Percentiles rank a stretch among this genome's conserved stretches.
phyloP scores from a whole-genome alignment of 2,888 invertebrate genomes.

The Gonocerus acuteangulatus region DNA sequence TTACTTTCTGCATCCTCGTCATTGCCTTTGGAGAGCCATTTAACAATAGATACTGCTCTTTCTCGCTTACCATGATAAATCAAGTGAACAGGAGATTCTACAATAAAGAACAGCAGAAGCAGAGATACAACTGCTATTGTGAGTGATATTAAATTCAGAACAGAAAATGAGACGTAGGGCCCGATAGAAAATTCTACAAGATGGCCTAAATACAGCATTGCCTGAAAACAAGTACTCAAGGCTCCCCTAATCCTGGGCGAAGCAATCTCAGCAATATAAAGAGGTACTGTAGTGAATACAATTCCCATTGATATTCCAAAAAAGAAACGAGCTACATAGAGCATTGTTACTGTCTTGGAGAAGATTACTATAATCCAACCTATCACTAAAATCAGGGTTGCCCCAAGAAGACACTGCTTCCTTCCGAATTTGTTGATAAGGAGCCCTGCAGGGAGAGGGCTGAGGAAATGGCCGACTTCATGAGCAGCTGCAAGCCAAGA shows the following conservation, averaged over 20 bases:
- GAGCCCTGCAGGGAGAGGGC: constrained; percentile 35
- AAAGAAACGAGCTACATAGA: constrained; percentile 33
- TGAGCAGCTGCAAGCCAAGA: constrained; percentile 35
- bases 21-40: constrained; percentile 16
- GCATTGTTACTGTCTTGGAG: constrained; percentile 17
- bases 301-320: constrained; percentile 37
- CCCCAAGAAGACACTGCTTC: constrained; percentile 26
- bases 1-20: constrained; percentile 15
- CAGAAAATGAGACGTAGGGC: constrained; percentile 33
- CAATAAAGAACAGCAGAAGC: constrained; percentile 31
- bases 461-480: constrained; percentile 36
- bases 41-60: constrained; percentile 24
- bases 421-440: constrained; percentile 29
- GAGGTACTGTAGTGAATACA: constrained; percentile 34
- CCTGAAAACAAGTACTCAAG: constrained; percentile 33
- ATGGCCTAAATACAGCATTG: constrained; percentile 36
- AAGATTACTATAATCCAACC: constrained; percentile 35
- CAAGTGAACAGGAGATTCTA: constrained; percentile 36
- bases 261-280: constrained; percentile 37
- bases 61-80: constrained; percentile 24
- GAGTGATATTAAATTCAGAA: constrained; percentile 32
- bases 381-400: constrained; percentile 20
- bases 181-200: constrained; percentile 35
- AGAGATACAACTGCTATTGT: constrained; percentile 25
- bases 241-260: constrained; percentile 34